phyloP scores from a whole-genome alignment of 2,797 vertebrate genomes.

The Mycteria americana region DNA sequence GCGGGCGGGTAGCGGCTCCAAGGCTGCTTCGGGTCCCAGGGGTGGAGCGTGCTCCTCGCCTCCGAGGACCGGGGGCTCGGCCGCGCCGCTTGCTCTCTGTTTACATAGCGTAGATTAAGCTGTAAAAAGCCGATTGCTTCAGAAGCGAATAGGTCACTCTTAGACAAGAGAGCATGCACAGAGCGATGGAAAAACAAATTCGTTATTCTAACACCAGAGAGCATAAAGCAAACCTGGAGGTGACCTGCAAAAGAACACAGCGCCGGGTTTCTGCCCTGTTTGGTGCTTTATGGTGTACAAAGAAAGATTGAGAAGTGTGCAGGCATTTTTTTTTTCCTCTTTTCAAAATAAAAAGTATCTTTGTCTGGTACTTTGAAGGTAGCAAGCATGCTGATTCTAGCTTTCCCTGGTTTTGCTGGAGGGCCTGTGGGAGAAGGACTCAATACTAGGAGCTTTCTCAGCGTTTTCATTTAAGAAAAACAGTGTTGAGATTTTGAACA shows the following conservation, averaged over 20 bases:
- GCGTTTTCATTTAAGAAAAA: neutral
- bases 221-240: slow-evolving; percentile 42
- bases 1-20: fast-evolving
- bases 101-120: neutral
- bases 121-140: neutral
- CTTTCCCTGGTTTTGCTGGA: slow-evolving; percentile 32
- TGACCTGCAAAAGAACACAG: neutral
- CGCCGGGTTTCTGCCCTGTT: neutral
- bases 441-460: slow-evolving; percentile 13
- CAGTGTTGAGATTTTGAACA: neutral
- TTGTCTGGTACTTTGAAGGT: slow-evolving; percentile 26
- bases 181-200: slow-evolving; percentile 44
- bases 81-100: neutral
- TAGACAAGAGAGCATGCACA: neutral
- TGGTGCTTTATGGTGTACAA: neutral
- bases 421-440: slow-evolving; percentile 12
- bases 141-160: neutral
- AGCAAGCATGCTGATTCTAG: neutral
- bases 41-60: neutral
- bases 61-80: neutral
- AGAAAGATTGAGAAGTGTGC: neutral
- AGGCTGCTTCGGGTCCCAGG: neutral
- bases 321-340: neutral
- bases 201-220: slow-evolving; percentile 19
- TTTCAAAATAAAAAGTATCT: slow-evolving; percentile 38